Evolutionary conservation across 2,113 vertebrate genomes (phyloP).

Genomic region (Erythrocercus mccallii): DNA sequence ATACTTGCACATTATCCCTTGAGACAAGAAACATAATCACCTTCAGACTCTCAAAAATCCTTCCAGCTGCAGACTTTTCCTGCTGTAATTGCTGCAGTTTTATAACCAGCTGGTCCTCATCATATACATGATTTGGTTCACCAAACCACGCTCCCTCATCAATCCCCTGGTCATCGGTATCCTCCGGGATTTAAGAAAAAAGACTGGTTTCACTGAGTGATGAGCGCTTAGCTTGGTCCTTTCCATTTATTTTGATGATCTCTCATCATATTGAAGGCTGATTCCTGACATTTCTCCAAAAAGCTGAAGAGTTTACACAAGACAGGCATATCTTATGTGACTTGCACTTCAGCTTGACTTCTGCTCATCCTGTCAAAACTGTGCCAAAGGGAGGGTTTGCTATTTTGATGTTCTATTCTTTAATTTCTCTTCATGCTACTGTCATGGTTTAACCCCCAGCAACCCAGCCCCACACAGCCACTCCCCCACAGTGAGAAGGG

Average conservation of each 20-base stretch:
- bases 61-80: neutral
- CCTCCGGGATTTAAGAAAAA: slow-evolving; percentile 6
- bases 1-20: neutral
- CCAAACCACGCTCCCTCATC: neutral
- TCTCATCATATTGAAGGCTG: neutral
- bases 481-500: neutral
- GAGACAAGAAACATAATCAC: neutral
- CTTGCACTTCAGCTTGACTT: slow-evolving; percentile 37
- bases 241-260: neutral
- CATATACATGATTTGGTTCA: neutral
- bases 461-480: neutral
- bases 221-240: neutral
- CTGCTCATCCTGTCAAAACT: slow-evolving; percentile 4
- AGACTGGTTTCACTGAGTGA: neutral
- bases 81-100: neutral
- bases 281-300: neutral
- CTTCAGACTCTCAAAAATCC: neutral
- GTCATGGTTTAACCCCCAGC: neutral
- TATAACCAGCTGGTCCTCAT: neutral
- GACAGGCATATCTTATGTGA: slow-evolving; percentile 3
- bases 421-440: neutral
- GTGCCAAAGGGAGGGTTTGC: neutral
- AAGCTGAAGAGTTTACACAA: neutral
- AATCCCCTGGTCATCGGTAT: neutral
- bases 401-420: neutral